A percentile compares a stretch with the other conserved stretches of the same genome.
phyloP scores from a whole-genome alignment of 2,888 invertebrate species.

The Zele albiditarsus region DNA sequence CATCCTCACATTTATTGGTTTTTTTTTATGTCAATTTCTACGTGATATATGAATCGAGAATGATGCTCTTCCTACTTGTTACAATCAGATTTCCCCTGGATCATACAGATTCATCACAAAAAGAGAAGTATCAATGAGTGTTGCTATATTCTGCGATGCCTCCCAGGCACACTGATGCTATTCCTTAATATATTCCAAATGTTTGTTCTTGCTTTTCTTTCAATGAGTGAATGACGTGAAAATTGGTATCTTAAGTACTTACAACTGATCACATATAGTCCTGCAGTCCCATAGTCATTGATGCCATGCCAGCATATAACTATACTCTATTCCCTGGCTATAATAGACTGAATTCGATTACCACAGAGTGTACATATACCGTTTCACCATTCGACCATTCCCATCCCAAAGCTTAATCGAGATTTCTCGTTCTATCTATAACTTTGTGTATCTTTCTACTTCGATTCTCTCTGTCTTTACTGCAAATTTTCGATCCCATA shows the following conservation, averaged over 20 bases:
- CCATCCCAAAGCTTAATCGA: conserved; percentile 56
- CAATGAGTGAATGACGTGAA: neutral
- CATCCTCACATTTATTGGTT: too few relatives aligned
- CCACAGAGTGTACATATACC: conserved; percentile 55
- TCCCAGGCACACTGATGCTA: too few relatives aligned
- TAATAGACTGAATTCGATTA: conserved; percentile 62
- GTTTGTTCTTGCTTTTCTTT: neutral
- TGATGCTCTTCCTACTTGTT: too few relatives aligned
- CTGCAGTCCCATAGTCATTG: neutral
- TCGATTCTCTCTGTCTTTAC: conserved; percentile 32
- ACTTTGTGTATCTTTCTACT: conserved; percentile 28
- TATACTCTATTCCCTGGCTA: neutral
- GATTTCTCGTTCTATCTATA: conserved; percentile 29
- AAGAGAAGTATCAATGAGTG: too few relatives aligned
- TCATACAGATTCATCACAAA: too few relatives aligned
- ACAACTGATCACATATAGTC: neutral
- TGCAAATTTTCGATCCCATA: conserved; percentile 1
- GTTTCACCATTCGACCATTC: conserved; percentile 50
- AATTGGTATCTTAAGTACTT: neutral
- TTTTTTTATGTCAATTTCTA: too few relatives aligned
- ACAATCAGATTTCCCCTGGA: too few relatives aligned
- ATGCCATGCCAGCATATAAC: neutral
- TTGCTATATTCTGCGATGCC: too few relatives aligned
- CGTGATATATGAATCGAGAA: too few relatives aligned
- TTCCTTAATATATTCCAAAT: neutral